Evolutionary conservation across 2,113 vertebrate species (phyloP).

Genomic region (Stegastes partitus): DNA sequence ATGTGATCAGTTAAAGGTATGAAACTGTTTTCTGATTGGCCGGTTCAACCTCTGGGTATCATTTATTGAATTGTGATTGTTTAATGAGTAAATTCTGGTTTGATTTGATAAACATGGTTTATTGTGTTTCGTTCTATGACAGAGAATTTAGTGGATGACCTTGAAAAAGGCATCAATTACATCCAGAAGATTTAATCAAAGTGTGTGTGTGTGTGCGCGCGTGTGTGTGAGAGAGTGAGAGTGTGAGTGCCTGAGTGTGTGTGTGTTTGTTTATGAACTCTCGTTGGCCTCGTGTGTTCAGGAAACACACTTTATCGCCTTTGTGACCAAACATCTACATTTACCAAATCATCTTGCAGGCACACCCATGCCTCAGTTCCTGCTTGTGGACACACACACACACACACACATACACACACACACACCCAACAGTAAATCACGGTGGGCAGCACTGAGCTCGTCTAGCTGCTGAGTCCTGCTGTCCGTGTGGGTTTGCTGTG

Average conservation of each 20-base stretch:
- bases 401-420: conserved; percentile 13
- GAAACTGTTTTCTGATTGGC: background rate
- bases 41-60: background rate
- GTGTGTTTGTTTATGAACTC: conserved; percentile 30
- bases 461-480: conserved; percentile 30
- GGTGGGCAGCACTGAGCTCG: conserved; percentile 26
- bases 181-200: background rate
- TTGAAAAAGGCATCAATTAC: background rate
- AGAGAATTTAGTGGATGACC: background rate
- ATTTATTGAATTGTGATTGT: too few relatives aligned
- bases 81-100: too few relatives aligned
- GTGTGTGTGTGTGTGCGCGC: background rate
- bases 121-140: too few relatives aligned
- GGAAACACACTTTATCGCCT: conserved; percentile 67
- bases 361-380: conserved; percentile 71
- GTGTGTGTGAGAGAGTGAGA: background rate
- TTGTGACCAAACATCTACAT: conserved; percentile 53
- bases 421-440: conserved; percentile 49
- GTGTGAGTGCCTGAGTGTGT: conserved; percentile 5
- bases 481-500: conserved; percentile 26
- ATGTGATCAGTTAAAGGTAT: background rate
- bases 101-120: too few relatives aligned
- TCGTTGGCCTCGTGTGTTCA: conserved; percentile 19
- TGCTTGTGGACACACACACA: conserved; percentile 48
- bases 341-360: conserved; percentile 62